Conservation (phyloP, 2,797 vertebrate species). For the Allobates femoralis region DNA sequence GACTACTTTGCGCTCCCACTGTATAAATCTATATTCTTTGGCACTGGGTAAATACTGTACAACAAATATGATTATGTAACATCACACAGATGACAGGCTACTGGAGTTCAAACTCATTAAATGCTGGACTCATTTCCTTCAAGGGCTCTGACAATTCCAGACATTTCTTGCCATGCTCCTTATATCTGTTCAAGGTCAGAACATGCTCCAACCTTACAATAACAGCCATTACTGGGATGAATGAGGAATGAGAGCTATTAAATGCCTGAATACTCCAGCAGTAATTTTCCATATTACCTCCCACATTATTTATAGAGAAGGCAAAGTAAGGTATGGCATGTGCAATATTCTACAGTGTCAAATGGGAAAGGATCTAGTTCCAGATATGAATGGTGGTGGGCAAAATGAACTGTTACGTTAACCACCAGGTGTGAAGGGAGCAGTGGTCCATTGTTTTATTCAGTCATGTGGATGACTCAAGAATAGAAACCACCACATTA, state of each 20-base stretch:
- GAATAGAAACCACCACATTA: too few species aligned
- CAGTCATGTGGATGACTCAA: too few species aligned
- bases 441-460: too few species aligned
- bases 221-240: constrained; percentile 10
- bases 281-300: too few species aligned
- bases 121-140: constrained; percentile 39
- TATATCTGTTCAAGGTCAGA: constrained; percentile 43
- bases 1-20: too few species aligned
- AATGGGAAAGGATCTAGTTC: not conserved
- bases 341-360: not conserved
- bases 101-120: constrained; percentile 45
- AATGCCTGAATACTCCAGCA: not conserved
- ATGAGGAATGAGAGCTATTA: not conserved
- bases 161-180: constrained; percentile 43
- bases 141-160: constrained; percentile 30
- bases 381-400: not conserved
- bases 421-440: too few species aligned
- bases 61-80: not conserved
- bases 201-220: constrained; percentile 4
- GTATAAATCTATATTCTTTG: not conserved
- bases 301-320: not conserved
- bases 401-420: too few species aligned
- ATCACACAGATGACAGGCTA: not conserved
- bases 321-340: not conserved
- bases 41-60: not conserved